Evolutionary conservation across 2,888 invertebrate species (phyloP).

Genomic region (Caenorhabditis auriculariae): DNA sequence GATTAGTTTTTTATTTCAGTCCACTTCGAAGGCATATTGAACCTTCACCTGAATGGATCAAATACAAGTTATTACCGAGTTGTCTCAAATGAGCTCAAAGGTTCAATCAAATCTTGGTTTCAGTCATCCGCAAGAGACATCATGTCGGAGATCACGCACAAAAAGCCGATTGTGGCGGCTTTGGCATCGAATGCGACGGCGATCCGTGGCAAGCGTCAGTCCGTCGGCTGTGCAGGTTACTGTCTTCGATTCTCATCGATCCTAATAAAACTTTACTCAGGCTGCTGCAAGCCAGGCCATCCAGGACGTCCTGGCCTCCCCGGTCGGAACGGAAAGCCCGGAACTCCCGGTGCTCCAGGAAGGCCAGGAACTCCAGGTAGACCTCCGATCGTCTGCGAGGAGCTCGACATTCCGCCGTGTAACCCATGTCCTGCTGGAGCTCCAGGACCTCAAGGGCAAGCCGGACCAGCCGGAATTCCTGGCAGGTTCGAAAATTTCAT

Average conservation of each 20-base stretch:
- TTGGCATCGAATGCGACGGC: slow-evolving; percentile 38
- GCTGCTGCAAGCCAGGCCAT: slow-evolving; percentile 60
- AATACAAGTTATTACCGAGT: too few species aligned
- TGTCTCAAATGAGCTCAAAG: too few species aligned
- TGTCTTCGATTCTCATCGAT: slow-evolving; percentile 2
- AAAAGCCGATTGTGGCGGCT: slow-evolving; percentile 46
- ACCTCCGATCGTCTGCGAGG: slow-evolving; percentile 62
- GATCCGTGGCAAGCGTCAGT: slow-evolving; percentile 49
- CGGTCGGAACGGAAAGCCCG: slow-evolving; percentile 50
- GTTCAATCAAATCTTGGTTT: too few species aligned
- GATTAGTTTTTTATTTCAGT: too few species aligned
- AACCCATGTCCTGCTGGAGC: slow-evolving; percentile 62
- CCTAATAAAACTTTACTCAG: slow-evolving; percentile 6
- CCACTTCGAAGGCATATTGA: too few species aligned
- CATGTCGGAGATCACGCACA: slow-evolving; percentile 58
- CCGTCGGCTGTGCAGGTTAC: slow-evolving; percentile 50
- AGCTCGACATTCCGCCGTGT: slow-evolving; percentile 62
- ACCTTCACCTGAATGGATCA: too few species aligned
- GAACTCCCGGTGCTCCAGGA: slow-evolving; percentile 55
- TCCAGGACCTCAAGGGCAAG: slow-evolving; percentile 54
- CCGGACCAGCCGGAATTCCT: slow-evolving; percentile 46
- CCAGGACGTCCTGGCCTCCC: slow-evolving; percentile 57
- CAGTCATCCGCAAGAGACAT: slow-evolving; percentile 59
- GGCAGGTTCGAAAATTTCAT: slow-evolving; percentile 42
- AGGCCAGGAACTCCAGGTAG: slow-evolving; percentile 49